Evolutionary conservation across 2,113 vertebrate species (phyloP).

Genomic region (Elephas maximus): DNA sequence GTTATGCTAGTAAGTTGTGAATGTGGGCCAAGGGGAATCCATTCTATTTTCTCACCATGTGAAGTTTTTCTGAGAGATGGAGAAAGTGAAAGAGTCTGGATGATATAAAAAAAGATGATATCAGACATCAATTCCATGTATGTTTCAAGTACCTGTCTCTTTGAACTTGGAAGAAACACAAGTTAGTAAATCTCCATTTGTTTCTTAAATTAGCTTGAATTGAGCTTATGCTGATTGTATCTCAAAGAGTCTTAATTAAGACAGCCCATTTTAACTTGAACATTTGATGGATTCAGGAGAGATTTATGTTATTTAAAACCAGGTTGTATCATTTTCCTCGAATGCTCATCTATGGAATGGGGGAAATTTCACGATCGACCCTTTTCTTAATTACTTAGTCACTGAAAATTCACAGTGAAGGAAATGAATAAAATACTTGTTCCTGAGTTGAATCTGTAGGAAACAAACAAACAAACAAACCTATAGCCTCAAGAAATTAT

Average conservation of each 20-base stretch:
- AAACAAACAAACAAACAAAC: background rate
- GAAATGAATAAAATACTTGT: conserved; percentile 52
- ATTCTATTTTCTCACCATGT: background rate
- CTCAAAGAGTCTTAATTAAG: conserved; percentile 28
- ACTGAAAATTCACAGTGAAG: background rate
- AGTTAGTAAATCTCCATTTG: background rate
- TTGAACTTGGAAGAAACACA: background rate
- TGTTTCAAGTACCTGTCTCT: background rate
- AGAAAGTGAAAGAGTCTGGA: background rate
- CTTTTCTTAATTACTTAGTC: conserved; percentile 49
- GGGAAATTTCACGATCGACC: background rate
- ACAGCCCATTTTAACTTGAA: background rate
- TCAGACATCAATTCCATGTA: background rate
- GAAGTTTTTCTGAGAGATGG: background rate
- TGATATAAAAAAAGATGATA: background rate
- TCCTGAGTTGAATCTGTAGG: conserved; percentile 24
- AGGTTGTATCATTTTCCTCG: conserved; percentile 18
- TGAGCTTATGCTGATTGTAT: background rate
- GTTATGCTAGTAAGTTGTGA: background rate
- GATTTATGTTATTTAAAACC: conserved; percentile 35
- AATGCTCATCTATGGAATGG: background rate
- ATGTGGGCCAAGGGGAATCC: background rate
- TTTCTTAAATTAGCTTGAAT: background rate
- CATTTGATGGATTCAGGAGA: conserved; percentile 27
- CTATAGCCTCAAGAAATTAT: conserved; percentile 30